These are phyloP conservation scores for Struthio camelus DNA, from an alignment of 2,113 vertebrate species.

Conservation along the genomic window DNA sequence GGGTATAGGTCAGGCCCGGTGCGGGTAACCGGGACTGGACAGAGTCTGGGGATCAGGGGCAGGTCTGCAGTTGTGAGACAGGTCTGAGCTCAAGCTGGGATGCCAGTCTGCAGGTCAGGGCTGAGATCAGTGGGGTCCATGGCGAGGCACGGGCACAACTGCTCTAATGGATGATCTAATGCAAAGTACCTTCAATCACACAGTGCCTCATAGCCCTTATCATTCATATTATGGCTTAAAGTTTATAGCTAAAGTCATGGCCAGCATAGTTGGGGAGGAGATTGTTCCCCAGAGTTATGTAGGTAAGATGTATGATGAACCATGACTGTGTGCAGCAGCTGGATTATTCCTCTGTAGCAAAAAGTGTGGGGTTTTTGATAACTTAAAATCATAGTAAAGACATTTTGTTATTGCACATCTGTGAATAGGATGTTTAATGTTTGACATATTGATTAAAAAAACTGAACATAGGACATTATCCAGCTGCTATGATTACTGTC, in stretches of 20 bases:
- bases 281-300: neutral
- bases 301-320: neutral
- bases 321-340: neutral
- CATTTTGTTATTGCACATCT: constrained; percentile 42
- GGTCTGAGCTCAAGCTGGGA: neutral
- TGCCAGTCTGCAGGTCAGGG: too few relatives aligned
- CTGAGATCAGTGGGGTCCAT: neutral
- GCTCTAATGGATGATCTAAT: neutral
- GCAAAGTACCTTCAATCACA: neutral
- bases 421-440: constrained; percentile 32
- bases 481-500: constrained; percentile 55
- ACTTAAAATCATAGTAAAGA: constrained; percentile 10
- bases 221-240: neutral
- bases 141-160: neutral
- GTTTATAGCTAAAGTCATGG: neutral
- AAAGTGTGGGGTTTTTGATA: neutral
- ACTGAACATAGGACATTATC: constrained; percentile 30
- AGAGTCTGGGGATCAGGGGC: too few relatives aligned
- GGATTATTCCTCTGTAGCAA: neutral
- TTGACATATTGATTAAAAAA: constrained; percentile 63
- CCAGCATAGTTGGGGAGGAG: neutral
- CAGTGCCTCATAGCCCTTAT: neutral
- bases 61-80: too few relatives aligned
- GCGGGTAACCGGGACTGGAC: too few relatives aligned
- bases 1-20: too few relatives aligned